Conservation (phyloP, 2,113 vertebrate genomes). For the Sialia sialis region DNA sequence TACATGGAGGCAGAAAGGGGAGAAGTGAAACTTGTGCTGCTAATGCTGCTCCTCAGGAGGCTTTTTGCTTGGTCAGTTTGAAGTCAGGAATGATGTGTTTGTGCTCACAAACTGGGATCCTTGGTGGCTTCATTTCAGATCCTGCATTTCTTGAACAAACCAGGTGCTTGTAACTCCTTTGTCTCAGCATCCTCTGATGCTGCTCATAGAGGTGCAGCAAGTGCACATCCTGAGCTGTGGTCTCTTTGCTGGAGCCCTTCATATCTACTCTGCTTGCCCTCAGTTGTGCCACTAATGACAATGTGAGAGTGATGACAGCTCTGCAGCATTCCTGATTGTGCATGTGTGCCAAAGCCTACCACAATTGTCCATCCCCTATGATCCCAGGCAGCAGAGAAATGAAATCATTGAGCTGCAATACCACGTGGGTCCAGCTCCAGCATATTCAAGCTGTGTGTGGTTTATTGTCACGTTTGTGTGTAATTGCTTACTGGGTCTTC, state of each 20-base stretch:
- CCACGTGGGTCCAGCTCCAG: neutral
- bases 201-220: neutral
- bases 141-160: neutral
- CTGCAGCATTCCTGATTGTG: neutral
- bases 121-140: neutral
- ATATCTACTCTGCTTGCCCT: neutral
- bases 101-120: neutral
- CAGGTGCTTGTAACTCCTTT: no score
- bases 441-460: neutral
- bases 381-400: slow-evolving; percentile 4
- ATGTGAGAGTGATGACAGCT: neutral
- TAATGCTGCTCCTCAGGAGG: neutral
- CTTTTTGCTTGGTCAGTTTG: neutral
- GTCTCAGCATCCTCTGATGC: neutral
- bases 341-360: neutral
- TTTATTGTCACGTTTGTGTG: neutral
- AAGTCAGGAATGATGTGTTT: neutral
- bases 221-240: rapidly evolving
- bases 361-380: neutral
- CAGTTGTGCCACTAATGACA: neutral
- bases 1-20: neutral
- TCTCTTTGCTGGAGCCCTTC: neutral
- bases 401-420: neutral
- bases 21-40: neutral
- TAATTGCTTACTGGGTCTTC: neutral